Evolutionary conservation across 2,888 invertebrate genomes (phyloP), one percentile per base, ranked within the genome.

Genomic region (Cephus nigrinus): DNA sequence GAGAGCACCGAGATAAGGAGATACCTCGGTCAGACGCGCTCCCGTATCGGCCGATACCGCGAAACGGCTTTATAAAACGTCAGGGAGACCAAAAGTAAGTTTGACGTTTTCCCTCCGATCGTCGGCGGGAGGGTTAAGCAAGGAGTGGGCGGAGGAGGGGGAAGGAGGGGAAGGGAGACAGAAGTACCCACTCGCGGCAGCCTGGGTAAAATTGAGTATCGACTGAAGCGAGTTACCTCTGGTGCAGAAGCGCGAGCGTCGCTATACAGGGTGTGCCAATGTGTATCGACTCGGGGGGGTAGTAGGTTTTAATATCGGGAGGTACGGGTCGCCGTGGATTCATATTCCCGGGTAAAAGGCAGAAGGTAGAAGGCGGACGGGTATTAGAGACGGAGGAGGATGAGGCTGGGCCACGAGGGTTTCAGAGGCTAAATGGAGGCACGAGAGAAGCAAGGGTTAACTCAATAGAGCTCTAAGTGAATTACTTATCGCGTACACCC

Each of bases 401-500:
- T 32, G 33, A 36, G 69, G 68, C 79, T 69, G 69, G 75, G 74
- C 76, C 36, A 31, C 80, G 83, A 83, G 84, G 87, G 87, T 86
- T 88, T 88, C 88, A 85, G 86, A 86, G 86, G 88, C 88, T 88
- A 90, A 90, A 89, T 91, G 89, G 90, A 90, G 89, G 86, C 88
- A 86, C 84, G 86, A 84, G 76, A 86, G 88, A 88, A 89, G 90
- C 90, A 91, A 91, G 91, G 90, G 91, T 91, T 91, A 91, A 91
- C 90, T 91, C 90, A 89, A 91, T 91, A 91, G 86, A 86, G 80
- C 80, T 83, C 79, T 91, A 91, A 91, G 89, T 90, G 91, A 91
- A 91, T 91, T 91, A 91, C 89, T 91, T 90, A 91, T 91, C 90
- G 89, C 91, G 89, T 89, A 90, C 88, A 90, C 87, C 90, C 86